Evolutionary conservation across 2,113 vertebrate genomes (phyloP), one percentile per base, ranked within the genome.

Genomic region (Phyllopteryx taeniolatus): DNA sequence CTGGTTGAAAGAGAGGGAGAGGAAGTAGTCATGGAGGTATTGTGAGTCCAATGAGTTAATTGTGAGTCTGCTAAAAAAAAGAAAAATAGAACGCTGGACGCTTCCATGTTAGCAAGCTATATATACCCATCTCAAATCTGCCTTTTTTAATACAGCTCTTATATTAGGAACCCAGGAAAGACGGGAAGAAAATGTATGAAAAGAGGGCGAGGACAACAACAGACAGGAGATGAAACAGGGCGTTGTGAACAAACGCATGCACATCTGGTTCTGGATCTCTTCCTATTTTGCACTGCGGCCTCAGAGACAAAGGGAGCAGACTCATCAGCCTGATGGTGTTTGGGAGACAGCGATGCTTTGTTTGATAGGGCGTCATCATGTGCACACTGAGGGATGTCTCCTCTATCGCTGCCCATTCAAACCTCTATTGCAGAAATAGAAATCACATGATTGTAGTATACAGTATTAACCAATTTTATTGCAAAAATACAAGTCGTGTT

Each of bases 241-340:
- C 31, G 73, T 15, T 8, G 39, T 53, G 73, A 83, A 83, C 77
- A 88, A 85, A 82, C 35, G 72, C 69, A 53, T 59, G 47, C 44
- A 74, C 69, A 65, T 65, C 39, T 80, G 73, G 67, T 82, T 76
- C 62, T 75, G 35, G 35, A 74, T 82, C 77, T 79, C 74, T 68
- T 86, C 72, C 70, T 71, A 68, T 73, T 84, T 75, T 74, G 77
- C 79, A 75, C 76, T 65, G 59, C 68, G 39, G 72, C 72, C 65
- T 2, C 72, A 71, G 72, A 86, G 74, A 85, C 83, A 83, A 83
- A 76, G 79, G 72, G 79, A 67, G 68, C 76, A 79, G 75, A 71
- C 70, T 70, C 47, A 72, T 87, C 85, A 65, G 46, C 76, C 76
- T 73, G 66, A 84, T 70, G 77, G 6, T 83, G 65, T 80, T 67